Evolutionary conservation across 64 coral and sea anemone genomes (phyloP).

Genomic region (Pocillopora damicornis): DNA sequence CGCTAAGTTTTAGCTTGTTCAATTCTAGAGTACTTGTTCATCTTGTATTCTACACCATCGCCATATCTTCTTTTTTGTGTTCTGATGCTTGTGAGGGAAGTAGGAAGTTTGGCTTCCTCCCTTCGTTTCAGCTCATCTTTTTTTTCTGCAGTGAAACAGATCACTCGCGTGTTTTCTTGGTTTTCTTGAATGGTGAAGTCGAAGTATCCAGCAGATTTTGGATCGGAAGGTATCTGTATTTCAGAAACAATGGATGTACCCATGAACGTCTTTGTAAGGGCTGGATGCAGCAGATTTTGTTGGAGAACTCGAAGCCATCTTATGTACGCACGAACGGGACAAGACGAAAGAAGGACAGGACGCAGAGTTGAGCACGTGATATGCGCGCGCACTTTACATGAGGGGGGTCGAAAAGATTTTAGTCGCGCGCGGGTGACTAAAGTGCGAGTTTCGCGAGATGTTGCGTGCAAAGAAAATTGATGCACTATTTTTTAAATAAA

Average conservation of each 20-base stretch:
- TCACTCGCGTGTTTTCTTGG: neutral
- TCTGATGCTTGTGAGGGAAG: slow-evolving; percentile 24
- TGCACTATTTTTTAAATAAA: too few species aligned
- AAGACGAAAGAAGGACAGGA: too few species aligned
- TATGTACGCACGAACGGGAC: too few species aligned
- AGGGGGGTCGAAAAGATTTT: too few species aligned
- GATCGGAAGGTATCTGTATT: neutral
- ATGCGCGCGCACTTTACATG: too few species aligned
- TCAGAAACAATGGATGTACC: slow-evolving; percentile 1
- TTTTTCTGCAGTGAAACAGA: neutral
- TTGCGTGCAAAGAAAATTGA: too few species aligned
- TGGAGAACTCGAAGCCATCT: too few species aligned
- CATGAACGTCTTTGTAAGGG: neutral
- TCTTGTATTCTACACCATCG: slow-evolving; percentile 36
- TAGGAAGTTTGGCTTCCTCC: slow-evolving; percentile 43
- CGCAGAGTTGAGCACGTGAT: too few species aligned
- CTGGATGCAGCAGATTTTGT: neutral
- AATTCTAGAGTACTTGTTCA: slow-evolving; percentile 50
- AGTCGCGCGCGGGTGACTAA: too few species aligned
- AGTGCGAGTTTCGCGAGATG: too few species aligned
- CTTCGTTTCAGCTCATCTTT: slow-evolving; percentile 35
- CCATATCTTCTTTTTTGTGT: slow-evolving; percentile 23
- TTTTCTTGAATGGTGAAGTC: slow-evolving; percentile 9
- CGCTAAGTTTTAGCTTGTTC: slow-evolving; percentile 34
- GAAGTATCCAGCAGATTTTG: neutral